Conservation (phyloP, 2,113 vertebrate genomes). For the Toxotes jaculatrix region DNA sequence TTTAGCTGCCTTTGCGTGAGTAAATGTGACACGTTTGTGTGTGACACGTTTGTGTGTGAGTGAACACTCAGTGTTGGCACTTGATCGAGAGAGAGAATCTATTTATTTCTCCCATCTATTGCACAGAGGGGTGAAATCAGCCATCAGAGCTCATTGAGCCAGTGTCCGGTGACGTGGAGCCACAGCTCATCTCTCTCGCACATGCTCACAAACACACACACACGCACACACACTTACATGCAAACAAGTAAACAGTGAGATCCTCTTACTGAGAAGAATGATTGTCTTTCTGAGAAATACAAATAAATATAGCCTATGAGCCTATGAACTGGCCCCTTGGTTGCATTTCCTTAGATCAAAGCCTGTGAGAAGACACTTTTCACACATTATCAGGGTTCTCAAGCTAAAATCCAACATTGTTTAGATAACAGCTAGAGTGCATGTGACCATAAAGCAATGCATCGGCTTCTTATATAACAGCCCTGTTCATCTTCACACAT, state of each 20-base stretch:
- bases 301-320: conserved; percentile 41
- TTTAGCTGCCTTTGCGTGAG: conserved; percentile 17
- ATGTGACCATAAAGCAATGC: conserved; percentile 37
- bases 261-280: conserved; percentile 34
- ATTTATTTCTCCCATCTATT: conserved; percentile 32
- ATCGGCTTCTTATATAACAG: conserved; percentile 40
- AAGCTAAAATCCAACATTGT: conserved; percentile 12
- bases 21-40: conserved; percentile 28
- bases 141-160: conserved; percentile 12
- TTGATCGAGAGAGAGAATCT: conserved; percentile 17
- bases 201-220: background rate
- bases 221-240: background rate
- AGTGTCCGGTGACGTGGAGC: conserved; percentile 5
- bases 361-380: background rate
- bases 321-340: background rate
- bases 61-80: conserved; percentile 1
- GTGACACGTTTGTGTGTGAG: background rate
- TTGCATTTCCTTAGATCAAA: conserved; percentile 11
- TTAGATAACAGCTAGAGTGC: conserved; percentile 23
- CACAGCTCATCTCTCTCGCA: conserved; percentile 12
- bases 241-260: conserved; percentile 36
- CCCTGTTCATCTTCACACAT: conserved; percentile 37
- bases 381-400: background rate
- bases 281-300: conserved; percentile 26
- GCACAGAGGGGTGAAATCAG: conserved; percentile 31